These are phyloP conservation scores for Eleutherodactylus coqui DNA, from an alignment of 2,797 vertebrate genomes.

Conservation along the genomic window DNA sequence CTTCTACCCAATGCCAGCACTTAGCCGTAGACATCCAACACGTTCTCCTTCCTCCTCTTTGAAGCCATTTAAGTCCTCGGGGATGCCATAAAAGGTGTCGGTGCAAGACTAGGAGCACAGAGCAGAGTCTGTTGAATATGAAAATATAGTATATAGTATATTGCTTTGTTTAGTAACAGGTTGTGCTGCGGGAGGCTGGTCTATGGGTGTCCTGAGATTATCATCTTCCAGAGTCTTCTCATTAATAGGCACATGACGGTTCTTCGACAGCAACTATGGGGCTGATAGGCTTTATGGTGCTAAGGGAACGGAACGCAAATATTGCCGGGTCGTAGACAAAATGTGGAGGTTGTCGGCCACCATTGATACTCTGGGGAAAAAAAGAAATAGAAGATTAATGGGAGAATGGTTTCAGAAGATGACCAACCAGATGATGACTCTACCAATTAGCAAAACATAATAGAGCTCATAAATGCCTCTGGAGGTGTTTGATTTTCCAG, in stretches of 20 bases:
- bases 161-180: slow-evolving; percentile 48
- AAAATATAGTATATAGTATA: slow-evolving; percentile 40
- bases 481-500: no score
- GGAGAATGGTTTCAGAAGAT: neutral
- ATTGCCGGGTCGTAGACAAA: slow-evolving; percentile 88
- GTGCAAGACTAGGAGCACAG: slow-evolving; percentile 35
- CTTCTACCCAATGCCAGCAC: slow-evolving; percentile 12
- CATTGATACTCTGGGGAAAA: slow-evolving; percentile 78
- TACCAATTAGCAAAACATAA: neutral
- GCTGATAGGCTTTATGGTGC: slow-evolving; percentile 85
- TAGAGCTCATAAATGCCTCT: neutral
- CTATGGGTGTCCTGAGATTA: slow-evolving; percentile 69
- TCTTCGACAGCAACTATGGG: slow-evolving; percentile 84
- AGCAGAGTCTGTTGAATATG: slow-evolving; percentile 16
- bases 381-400: slow-evolving; percentile 55
- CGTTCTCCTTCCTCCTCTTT: neutral
- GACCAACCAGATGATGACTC: neutral
- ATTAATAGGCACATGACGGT: slow-evolving; percentile 80
- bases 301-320: slow-evolving; percentile 89
- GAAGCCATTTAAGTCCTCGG: neutral
- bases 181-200: slow-evolving; percentile 47
- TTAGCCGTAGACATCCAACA: neutral
- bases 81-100: slow-evolving; percentile 19
- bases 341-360: slow-evolving; percentile 79
- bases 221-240: slow-evolving; percentile 66